Base-by-base conservation (phyloP, 1,140 invertebrate genomes). In the Callitettix versicolor region DNA sequence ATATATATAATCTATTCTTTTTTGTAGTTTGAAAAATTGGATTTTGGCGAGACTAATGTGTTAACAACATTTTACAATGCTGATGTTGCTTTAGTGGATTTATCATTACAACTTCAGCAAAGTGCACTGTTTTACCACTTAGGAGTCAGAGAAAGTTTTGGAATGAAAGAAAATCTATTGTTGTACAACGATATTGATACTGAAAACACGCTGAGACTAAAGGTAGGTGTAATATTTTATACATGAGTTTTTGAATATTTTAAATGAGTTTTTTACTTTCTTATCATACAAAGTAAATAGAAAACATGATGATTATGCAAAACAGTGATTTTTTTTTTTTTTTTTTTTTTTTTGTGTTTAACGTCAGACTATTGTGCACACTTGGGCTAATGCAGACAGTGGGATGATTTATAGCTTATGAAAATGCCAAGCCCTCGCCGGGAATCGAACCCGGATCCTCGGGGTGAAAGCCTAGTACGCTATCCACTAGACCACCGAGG, bases 121-220 rank as follows among this genome's bases (percentile, higher is more conserved):
- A 76, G 71, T 64, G 83, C 91, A 0, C 73, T 99, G 20, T 91
- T 95, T 64, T 99, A 99, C 75, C 95, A 98, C 71, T 79, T 99
- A 38, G 96, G 95, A 22, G 92, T 99, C 1, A 74, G 96, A 53
- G 95, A 99, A 71, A 97, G 92, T 69, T 98, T 98, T 77, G 88
- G 88, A 43, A 99, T 99, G 94, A 95, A 92, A 67, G 89, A 96
- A 68, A 99, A 98, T 72, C 92, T 99, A 56, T 70, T 99, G 12
- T 76, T 97, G 2, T 93, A 86, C 66, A 92, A 95, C 77, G 93
- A 97, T 74, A 77, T 78, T 59, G 86, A 95, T 70, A 79, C 84
- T 2, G 89, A 95, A 71, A 79, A 86, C 56, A 92, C 91, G 18
- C 69, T 92, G 52, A 76, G 86, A 58, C 73, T 93, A 30, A 92